A percentile compares a stretch with the other conserved stretches of the same genome.
phyloP scores from a whole-genome alignment of 2,113 vertebrate genomes.

The Elaphurus davidianus region DNA sequence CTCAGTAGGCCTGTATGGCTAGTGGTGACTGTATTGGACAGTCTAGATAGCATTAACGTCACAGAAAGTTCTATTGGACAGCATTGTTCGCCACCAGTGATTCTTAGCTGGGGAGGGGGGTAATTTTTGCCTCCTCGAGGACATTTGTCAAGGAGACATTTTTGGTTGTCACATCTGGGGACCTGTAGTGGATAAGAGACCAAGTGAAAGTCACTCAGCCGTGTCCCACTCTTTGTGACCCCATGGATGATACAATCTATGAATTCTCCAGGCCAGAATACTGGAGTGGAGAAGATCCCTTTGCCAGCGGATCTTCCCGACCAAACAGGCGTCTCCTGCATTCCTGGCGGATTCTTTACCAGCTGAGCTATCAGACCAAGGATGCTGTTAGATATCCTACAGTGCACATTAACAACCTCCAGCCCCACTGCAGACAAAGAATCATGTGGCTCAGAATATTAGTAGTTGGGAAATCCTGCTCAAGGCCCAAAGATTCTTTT shows the following conservation, averaged over 20 bases:
- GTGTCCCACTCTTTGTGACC: background rate
- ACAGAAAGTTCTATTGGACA: background rate
- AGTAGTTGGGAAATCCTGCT: background rate
- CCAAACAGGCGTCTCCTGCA: background rate
- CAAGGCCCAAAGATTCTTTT: background rate
- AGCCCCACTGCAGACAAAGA: background rate
- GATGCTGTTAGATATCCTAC: background rate
- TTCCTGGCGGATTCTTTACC: background rate
- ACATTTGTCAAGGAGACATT: background rate
- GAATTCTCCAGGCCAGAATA: background rate
- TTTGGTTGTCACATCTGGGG: conserved; percentile 1
- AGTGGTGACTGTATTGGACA: background rate
- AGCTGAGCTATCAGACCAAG: background rate
- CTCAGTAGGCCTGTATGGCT: background rate
- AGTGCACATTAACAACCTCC: background rate
- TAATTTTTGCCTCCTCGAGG: background rate
- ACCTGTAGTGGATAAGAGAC: background rate
- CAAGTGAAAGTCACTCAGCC: background rate
- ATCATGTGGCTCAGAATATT: background rate
- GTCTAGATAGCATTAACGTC: background rate
- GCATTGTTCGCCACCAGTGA: background rate
- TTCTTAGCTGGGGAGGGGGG: background rate
- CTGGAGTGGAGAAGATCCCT: background rate
- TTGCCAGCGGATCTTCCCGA: background rate
- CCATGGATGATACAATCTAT: background rate